Evolutionary conservation across 2,797 vertebrate genomes (phyloP).

Genomic region (Acrossocheilus wenchowensis): DNA sequence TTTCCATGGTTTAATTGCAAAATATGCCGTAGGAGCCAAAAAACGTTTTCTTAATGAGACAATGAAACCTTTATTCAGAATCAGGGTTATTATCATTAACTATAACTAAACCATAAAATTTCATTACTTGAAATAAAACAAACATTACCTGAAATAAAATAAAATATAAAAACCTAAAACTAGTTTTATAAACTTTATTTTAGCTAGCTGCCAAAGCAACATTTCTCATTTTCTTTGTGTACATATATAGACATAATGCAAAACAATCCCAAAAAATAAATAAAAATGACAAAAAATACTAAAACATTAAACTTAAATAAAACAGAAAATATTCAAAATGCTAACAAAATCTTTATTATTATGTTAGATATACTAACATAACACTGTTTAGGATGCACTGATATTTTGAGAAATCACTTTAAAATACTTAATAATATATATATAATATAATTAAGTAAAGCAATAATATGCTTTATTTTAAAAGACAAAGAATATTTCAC

Average conservation of each 20-base stretch:
- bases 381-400: background rate
- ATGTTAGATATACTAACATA: background rate
- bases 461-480: background rate
- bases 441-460: too few species aligned
- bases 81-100: background rate
- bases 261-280: background rate
- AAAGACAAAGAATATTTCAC: background rate
- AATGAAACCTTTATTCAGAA: background rate
- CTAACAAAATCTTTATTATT: background rate
- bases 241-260: background rate
- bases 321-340: background rate
- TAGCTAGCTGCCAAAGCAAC: background rate
- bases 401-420: background rate
- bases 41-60: background rate
- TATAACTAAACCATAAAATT: background rate
- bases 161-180: background rate
- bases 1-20: constrained; percentile 23
- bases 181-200: background rate
- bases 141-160: background rate
- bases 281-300: background rate
- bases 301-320: background rate
- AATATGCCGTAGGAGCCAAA: background rate
- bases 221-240: background rate
- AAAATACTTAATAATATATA: too few species aligned
- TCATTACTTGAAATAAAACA: constrained; percentile 14